These are phyloP conservation scores for Semnopithecus entellus DNA, from an alignment of 2,113 vertebrate genomes.

Conservation along the genomic window DNA sequence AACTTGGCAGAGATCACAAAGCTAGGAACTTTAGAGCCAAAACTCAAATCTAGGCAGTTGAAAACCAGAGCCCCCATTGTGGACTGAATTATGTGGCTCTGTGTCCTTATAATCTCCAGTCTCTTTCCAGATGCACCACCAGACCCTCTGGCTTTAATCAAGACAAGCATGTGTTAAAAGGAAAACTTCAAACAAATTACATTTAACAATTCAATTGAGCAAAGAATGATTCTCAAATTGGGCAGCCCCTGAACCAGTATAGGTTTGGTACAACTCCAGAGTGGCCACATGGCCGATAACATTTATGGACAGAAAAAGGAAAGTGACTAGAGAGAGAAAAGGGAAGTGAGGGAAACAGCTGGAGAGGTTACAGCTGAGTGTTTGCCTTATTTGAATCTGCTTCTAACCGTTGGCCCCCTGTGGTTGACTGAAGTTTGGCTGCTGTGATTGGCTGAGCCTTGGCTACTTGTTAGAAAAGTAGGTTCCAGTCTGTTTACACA, in stretches of 20 bases:
- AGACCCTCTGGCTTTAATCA: neutral
- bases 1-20: neutral
- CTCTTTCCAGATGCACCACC: neutral
- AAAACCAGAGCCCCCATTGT: neutral
- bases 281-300: neutral
- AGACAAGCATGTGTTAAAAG: neutral
- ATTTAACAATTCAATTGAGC: neutral
- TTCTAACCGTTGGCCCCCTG: neutral
- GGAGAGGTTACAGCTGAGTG: neutral
- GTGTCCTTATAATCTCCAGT: neutral
- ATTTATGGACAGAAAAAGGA: neutral
- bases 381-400: neutral
- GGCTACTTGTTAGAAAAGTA: neutral
- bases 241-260: neutral
- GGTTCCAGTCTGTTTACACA: neutral
- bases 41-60: neutral
- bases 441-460: neutral
- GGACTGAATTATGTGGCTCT: neutral
- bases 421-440: neutral
- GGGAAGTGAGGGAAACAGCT: neutral
- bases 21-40: neutral
- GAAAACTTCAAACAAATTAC: neutral
- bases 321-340: neutral
- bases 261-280: neutral
- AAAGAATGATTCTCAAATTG: neutral